Conservation (phyloP, 2,113 vertebrate species). For the Bos indicus region DNA sequence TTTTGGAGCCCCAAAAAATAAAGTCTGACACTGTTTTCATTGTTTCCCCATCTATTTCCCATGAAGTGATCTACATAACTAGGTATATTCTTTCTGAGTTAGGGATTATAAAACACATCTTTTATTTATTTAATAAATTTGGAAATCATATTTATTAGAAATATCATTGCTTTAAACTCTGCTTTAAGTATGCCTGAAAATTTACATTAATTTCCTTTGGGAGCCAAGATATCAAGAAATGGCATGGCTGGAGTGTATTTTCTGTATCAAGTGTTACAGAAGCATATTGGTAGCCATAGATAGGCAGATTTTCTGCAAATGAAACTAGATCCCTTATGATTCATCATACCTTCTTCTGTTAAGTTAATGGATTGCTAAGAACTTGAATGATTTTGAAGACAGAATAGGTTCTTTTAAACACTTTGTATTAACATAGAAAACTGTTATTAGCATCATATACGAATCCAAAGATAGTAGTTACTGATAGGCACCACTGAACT, state of each 20-base stretch:
- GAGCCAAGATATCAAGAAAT: neutral
- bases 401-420: neutral
- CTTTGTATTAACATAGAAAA: neutral
- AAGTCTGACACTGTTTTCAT: too few species aligned
- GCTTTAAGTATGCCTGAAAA: neutral
- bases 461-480: neutral
- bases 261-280: neutral
- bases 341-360: neutral
- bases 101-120: neutral
- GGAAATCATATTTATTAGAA: neutral
- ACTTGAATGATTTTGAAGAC: neutral
- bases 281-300: neutral
- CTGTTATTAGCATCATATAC: neutral
- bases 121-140: neutral
- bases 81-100: neutral
- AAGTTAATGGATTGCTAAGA: neutral
- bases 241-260: neutral
- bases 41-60: too few species aligned
- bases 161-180: neutral
- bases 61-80: neutral
- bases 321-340: neutral
- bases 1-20: too few species aligned
- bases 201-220: neutral
- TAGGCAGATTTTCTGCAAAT: neutral
- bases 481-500: neutral